Evolutionary conservation across 1,140 invertebrate genomes (phyloP), one percentile per base, ranked within the genome.

Genomic region (Eufriesea mexicana): DNA sequence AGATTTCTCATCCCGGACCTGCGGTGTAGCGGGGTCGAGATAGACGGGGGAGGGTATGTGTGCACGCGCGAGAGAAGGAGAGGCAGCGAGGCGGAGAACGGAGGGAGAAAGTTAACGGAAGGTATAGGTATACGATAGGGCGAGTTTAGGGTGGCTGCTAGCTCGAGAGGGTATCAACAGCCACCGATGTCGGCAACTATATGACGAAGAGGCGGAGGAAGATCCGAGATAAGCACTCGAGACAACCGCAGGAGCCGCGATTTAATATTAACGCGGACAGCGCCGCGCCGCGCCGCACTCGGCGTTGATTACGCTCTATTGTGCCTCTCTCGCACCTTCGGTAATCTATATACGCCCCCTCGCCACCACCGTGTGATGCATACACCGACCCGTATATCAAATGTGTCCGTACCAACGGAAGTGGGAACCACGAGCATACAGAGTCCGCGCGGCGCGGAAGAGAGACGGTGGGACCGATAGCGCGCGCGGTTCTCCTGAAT

Each of bases 241-340:
- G 88, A 92, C 90, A 91, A 92, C 88, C 89, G 84, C 89, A 84
- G 84, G 86, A 86, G 89, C 89, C 87, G 87, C 91, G 89, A 92
- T 92, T 92, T 92, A 92, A 92, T 92, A 91, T 92, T 91, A 93
- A 92, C 91, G 89, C 86, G 90, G 84, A 75, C 73, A 73, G 83
- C 68, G 51, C 83, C 68, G 77, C 74, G 72, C 51, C 73, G 70
- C 66, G 47, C 68, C 70, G 79, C 54, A 51, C 73, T 75, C 59
- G 71, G 83, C 86, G 86, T 87, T 93, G 92, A 93, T 94, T 93
- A 92, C 90, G 91, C 89, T 90, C 91, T 85, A 93, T 93, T 93
- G 92, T 93, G 89, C 89, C 84, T 91, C 85, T 89, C 86, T 91
- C 83, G 83, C 92, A 89, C 89, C 92, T 92, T 92, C 84, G 89